Conservation (phyloP, 2,113 vertebrate genomes). For the Syngnathus floridae region DNA sequence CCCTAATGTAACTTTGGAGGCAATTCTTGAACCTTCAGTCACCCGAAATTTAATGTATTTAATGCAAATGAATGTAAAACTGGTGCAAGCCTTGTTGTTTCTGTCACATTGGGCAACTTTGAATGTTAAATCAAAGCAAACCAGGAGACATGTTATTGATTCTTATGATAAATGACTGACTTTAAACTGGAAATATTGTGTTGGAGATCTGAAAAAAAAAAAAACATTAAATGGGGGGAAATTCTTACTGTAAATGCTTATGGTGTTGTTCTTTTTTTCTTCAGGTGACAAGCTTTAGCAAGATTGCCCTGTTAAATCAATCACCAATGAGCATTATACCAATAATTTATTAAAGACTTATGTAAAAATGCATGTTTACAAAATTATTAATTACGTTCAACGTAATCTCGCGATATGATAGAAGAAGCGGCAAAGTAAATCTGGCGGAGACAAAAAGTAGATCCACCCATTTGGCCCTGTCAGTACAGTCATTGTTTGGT, state of each 20-base stretch:
- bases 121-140: conserved; percentile 24
- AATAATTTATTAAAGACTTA: too few relatives aligned
- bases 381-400: too few relatives aligned
- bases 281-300: background rate
- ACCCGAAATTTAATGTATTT: background rate
- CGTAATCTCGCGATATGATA: background rate
- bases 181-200: conserved; percentile 53
- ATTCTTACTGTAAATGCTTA: conserved; percentile 21
- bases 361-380: too few relatives aligned
- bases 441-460: background rate
- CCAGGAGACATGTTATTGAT: conserved; percentile 29
- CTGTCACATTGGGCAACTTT: background rate
- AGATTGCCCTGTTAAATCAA: background rate
- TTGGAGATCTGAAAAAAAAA: background rate
- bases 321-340: background rate
- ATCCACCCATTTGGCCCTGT: background rate
- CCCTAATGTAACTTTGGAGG: background rate
- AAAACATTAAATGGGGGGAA: conserved; percentile 52
- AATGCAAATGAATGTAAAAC: background rate
- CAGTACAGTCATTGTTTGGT: background rate
- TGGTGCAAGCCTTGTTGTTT: background rate
- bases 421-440: background rate
- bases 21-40: background rate
- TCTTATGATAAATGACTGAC: conserved; percentile 45
- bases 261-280: conserved; percentile 8